These are phyloP conservation scores for Scolopax bukidnonensis DNA, from an alignment of 2,797 vertebrate species.

Conservation along the genomic window DNA sequence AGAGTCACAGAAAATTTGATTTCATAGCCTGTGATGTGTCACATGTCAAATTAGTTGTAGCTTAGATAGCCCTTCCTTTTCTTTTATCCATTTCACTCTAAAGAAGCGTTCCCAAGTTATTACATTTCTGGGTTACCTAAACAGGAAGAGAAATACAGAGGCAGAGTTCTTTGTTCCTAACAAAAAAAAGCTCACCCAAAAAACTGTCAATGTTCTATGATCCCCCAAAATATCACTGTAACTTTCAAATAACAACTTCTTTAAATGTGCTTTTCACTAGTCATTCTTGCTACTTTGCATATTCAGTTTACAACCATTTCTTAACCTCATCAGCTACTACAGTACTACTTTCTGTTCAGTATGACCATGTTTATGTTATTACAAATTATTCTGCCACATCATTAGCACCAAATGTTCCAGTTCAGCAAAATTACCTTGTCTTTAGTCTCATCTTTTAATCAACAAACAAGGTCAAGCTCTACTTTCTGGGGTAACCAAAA, in stretches of 20 bases:
- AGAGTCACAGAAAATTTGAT: background rate
- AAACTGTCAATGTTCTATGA: fast-evolving
- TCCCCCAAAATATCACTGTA: background rate
- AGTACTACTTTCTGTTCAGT: background rate
- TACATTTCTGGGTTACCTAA: background rate
- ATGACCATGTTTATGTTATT: background rate
- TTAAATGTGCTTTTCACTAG: background rate
- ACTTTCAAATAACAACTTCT: background rate
- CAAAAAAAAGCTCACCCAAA: too few relatives aligned
- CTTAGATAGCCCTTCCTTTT: background rate
- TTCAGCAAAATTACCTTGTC: background rate
- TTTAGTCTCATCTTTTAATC: background rate
- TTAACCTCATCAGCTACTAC: background rate
- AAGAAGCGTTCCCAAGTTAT: background rate
- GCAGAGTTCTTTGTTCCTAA: background rate
- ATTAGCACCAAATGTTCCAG: background rate
- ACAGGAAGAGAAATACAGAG: background rate
- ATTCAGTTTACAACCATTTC: background rate
- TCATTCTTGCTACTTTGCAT: background rate
- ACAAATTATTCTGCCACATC: background rate
- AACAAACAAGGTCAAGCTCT: background rate
- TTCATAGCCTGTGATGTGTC: background rate
- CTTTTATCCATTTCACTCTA: background rate
- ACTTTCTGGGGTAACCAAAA: background rate
- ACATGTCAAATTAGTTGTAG: background rate